phyloP scores from a whole-genome alignment of 2,797 vertebrate species.

The Schizopygopsis malacanthus region DNA sequence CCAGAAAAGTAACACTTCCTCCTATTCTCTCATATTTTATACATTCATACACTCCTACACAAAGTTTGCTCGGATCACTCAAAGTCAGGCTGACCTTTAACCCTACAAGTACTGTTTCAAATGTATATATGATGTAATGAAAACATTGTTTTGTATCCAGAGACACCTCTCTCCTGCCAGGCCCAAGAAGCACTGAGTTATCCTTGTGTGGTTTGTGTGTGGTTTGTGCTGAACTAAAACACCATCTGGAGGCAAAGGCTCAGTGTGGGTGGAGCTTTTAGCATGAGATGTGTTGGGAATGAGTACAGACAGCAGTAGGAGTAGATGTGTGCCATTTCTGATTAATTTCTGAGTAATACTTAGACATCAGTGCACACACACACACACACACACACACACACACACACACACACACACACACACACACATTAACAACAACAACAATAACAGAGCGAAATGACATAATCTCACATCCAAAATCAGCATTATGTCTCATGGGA shows the following conservation, averaged over 20 bases:
- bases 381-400: neutral
- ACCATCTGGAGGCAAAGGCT: slow-evolving; percentile 46
- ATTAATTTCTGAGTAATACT: slow-evolving; percentile 68
- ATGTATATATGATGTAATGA: neutral
- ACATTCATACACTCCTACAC: slow-evolving; percentile 10
- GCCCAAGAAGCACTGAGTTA: slow-evolving; percentile 13
- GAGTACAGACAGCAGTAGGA: slow-evolving; percentile 76
- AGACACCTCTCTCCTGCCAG: slow-evolving; percentile 2
- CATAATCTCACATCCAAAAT: slow-evolving; percentile 42
- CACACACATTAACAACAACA: slow-evolving; percentile 18
- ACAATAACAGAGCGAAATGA: slow-evolving; percentile 26
- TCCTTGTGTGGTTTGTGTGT: slow-evolving; percentile 30
- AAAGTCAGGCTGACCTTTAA: slow-evolving; percentile 4
- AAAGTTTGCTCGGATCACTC: neutral
- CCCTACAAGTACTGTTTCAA: neutral
- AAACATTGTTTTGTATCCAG: neutral
- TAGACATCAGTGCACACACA: slow-evolving; percentile 64
- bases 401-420: neutral
- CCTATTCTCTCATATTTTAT: neutral
- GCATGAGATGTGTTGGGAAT: slow-evolving; percentile 47
- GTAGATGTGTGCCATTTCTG: slow-evolving; percentile 70
- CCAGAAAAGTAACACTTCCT: neutral
- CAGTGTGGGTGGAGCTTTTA: slow-evolving; percentile 50
- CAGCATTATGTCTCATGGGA: slow-evolving; percentile 37
- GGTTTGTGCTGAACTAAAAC: slow-evolving; percentile 32